These are phyloP conservation scores for Phenganax stokvisi DNA, from an alignment of 92 coral and sea anemone species.

Conservation along the genomic window DNA sequence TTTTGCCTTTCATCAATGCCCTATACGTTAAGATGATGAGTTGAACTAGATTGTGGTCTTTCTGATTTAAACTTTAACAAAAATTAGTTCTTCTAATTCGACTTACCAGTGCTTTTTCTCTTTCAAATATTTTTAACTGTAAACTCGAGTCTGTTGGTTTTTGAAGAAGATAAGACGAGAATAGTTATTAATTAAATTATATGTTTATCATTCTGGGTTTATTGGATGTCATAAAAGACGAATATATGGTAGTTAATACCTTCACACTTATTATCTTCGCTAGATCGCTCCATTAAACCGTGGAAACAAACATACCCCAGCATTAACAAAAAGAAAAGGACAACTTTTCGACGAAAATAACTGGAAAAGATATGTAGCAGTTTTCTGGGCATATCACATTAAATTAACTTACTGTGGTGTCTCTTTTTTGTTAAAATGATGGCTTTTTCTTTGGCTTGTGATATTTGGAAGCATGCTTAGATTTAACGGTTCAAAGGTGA, in stretches of 20 bases:
- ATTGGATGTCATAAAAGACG: neutral
- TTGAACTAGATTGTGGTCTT: neutral
- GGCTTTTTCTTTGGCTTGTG: no score
- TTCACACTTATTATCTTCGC: neutral
- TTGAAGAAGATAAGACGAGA: neutral
- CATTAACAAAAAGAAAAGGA: neutral
- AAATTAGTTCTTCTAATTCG: neutral
- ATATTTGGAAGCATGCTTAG: neutral
- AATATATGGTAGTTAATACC: neutral
- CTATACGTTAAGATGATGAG: neutral
- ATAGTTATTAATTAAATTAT: neutral
- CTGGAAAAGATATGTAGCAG: neutral
- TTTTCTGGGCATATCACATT: neutral
- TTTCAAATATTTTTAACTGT: neutral
- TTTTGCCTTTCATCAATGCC: slow-evolving; percentile 51
- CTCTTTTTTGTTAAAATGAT: no score
- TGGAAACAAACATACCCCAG: neutral
- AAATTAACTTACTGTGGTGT: no score
- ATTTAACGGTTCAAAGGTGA: neutral
- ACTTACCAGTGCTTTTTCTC: slow-evolving; percentile 16
- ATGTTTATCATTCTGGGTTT: no score
- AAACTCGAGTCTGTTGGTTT: neutral
- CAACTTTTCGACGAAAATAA: neutral
- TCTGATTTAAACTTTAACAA: no score
- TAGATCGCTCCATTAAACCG: slow-evolving; percentile 15